Conservation (phyloP, 2,797 vertebrate genomes). For the Notolepis coatsorum region DNA sequence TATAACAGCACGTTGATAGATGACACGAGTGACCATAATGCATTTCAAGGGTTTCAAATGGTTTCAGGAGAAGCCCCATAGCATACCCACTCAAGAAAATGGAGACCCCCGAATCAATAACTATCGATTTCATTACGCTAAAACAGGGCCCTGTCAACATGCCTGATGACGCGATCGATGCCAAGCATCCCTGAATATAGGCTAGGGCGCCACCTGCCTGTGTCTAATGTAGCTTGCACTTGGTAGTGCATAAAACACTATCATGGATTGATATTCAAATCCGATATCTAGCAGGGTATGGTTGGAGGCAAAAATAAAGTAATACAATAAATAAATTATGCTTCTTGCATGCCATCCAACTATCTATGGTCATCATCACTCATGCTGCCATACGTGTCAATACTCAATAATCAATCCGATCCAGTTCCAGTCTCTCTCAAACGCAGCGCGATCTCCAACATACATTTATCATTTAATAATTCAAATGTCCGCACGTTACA, state of each 20-base stretch:
- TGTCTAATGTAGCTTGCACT: neutral
- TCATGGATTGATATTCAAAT: neutral
- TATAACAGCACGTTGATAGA: slow-evolving; percentile 13
- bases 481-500: too few relatives aligned
- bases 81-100: slow-evolving; percentile 32
- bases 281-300: too few relatives aligned
- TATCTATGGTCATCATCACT: too few relatives aligned
- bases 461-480: too few relatives aligned
- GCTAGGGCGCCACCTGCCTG: slow-evolving; percentile 50
- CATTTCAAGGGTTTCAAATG: neutral
- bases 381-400: too few relatives aligned
- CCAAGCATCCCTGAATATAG: neutral
- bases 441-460: too few relatives aligned
- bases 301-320: too few relatives aligned
- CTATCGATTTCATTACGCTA: slow-evolving; percentile 67
- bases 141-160: slow-evolving; percentile 50
- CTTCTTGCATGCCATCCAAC: too few relatives aligned
- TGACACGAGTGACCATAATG: neutral
- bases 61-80: slow-evolving; percentile 41
- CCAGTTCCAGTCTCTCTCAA: too few relatives aligned
- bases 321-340: too few relatives aligned
- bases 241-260: neutral
- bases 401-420: too few relatives aligned
- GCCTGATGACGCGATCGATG: neutral
- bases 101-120: slow-evolving; percentile 45